These are phyloP conservation scores for Coturnix japonica DNA, from an alignment of 2,113 vertebrate species.

Conservation along the genomic window DNA sequence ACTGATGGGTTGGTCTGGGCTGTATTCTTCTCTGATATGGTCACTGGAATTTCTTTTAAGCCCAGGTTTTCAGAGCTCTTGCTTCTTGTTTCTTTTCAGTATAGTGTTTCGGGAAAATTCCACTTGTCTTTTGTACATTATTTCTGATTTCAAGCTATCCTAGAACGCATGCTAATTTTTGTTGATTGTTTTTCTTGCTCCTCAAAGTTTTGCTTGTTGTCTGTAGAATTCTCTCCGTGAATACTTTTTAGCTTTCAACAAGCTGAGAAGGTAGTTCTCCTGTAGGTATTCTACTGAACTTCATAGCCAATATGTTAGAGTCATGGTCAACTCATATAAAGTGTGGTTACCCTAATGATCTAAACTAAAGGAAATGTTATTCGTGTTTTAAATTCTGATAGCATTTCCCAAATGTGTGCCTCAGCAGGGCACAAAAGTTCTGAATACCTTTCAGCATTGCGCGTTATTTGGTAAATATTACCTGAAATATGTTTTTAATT, in stretches of 20 bases:
- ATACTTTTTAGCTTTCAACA: neutral
- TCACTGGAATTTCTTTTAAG: neutral
- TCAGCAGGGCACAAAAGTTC: neutral
- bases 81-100: neutral
- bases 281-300: neutral
- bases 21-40: neutral
- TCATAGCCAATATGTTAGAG: neutral
- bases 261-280: neutral
- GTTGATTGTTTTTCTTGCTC: neutral
- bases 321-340: neutral
- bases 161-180: neutral
- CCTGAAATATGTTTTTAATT: neutral
- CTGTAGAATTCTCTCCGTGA: neutral
- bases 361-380: neutral
- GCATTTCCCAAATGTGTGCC: neutral
- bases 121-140: neutral
- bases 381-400: neutral
- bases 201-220: neutral
- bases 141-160: neutral
- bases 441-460: no score
- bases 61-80: neutral
- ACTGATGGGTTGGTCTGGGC: neutral
- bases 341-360: neutral
- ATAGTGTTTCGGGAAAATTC: neutral
- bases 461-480: no score